Conservation (phyloP, 2,797 vertebrate genomes). For the Tragelaphus eurycerus region DNA sequence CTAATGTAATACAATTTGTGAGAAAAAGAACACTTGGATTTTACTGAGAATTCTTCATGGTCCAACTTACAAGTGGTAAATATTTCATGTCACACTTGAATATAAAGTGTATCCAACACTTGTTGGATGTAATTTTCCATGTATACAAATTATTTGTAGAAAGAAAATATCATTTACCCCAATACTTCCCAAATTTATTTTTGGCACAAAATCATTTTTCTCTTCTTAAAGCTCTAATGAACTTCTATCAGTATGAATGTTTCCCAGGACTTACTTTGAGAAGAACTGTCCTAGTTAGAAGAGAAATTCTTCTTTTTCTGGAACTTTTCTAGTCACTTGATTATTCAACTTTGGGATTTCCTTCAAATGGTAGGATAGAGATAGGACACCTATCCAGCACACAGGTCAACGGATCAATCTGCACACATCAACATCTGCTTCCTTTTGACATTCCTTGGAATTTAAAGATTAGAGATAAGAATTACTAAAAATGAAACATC, state of each 20-base stretch:
- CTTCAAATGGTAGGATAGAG: not conserved
- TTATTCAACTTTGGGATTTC: not conserved
- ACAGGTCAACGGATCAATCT: not conserved
- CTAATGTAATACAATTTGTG: not conserved
- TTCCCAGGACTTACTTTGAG: not conserved
- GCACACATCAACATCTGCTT: not conserved
- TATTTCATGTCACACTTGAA: not conserved
- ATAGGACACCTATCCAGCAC: not conserved
- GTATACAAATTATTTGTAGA: not conserved
- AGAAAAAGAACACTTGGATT: not conserved
- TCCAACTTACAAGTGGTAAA: not conserved
- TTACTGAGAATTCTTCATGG: not conserved
- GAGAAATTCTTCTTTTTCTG: not conserved
- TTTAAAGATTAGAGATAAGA: not conserved
- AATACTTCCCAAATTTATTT: not conserved
- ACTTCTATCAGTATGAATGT: not conserved
- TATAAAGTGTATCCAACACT: not conserved
- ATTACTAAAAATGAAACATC: not conserved
- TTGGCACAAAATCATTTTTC: not conserved
- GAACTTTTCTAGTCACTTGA: not conserved
- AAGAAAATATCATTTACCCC: not conserved
- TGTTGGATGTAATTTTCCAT: not conserved
- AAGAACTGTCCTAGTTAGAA: not conserved
- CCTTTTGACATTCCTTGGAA: not conserved
- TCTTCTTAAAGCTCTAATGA: not conserved